Percentiles rank a stretch among this genome's conserved stretches.
Evolutionary conservation across 2,888 invertebrate species (phyloP).

Genomic region (Idaea aversata): DNA sequence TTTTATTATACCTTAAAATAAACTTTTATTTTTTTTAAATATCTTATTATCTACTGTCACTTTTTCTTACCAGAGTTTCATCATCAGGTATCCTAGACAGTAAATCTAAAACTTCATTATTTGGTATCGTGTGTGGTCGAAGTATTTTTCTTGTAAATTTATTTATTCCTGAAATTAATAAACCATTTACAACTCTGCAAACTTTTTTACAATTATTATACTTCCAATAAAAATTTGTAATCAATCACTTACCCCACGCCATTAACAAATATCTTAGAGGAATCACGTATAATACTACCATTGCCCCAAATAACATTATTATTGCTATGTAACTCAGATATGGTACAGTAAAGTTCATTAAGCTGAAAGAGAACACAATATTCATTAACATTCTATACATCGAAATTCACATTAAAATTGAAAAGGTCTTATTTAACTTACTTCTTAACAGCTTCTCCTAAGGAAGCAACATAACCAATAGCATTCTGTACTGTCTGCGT

Average conservation of each 20-base stretch:
- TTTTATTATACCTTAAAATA: too few relatives aligned
- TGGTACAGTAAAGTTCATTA: conserved; percentile 98
- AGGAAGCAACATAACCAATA: conserved; percentile 95
- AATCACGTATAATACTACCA: conserved; percentile 91
- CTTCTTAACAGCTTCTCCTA: conserved; percentile 97
- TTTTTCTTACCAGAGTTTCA: conserved; percentile 89
- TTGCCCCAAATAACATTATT: conserved; percentile 85
- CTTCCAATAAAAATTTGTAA: not conserved
- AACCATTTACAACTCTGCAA: not conserved
- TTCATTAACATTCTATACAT: not conserved
- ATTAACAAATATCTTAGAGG: conserved; percentile 94
- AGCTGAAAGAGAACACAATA: conserved; percentile 82
- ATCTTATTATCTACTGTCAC: too few relatives aligned
- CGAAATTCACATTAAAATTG: not conserved
- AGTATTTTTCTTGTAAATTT: conserved; percentile 97
- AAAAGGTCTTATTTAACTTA: conserved; percentile 60
- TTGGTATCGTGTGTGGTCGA: conserved; percentile 96
- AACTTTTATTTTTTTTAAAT: too few relatives aligned
- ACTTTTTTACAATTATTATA: conserved; percentile 2
- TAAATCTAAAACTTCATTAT: conserved; percentile 97
- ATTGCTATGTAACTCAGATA: conserved; percentile 97
- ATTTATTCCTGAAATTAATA: conserved; percentile 81
- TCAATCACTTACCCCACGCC: conserved; percentile 88
- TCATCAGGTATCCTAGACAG: conserved; percentile 97
- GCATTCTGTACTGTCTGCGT: conserved; percentile 98